Conservation (phyloP, 2,797 vertebrate species). For the Amazona ochrocephala region DNA sequence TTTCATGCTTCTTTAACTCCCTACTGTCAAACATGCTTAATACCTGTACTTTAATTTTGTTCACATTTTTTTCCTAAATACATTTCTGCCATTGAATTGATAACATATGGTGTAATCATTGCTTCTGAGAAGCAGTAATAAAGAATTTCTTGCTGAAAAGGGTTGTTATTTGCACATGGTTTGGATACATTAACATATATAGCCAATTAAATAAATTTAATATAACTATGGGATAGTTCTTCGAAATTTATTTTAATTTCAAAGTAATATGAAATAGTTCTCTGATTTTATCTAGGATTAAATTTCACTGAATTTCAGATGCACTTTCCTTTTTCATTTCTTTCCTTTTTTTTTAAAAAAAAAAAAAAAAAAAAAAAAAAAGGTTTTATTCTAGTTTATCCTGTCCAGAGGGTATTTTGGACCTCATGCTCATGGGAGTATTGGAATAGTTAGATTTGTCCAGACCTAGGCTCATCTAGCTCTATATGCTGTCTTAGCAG, state of each 20-base stretch:
- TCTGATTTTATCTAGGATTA: neutral
- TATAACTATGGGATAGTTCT: neutral
- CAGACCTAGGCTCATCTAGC: neutral
- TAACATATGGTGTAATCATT: neutral
- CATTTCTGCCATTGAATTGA: neutral
- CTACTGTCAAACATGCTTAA: conserved; percentile 13
- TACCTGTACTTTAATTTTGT: conserved; percentile 30
- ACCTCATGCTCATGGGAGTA: neutral
- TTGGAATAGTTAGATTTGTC: neutral
- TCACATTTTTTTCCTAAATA: conserved; percentile 14
- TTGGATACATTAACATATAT: neutral
- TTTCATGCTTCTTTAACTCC: conserved; percentile 32
- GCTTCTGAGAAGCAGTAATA: neutral
- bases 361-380: too few relatives aligned
- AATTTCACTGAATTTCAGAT: neutral
- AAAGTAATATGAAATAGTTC: neutral
- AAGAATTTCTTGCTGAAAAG: neutral
- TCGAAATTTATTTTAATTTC: neutral
- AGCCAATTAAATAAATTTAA: neutral
- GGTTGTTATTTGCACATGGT: neutral
- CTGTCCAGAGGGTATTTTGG: neutral
- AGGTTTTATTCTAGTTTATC: too few relatives aligned
- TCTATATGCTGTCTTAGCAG: neutral
- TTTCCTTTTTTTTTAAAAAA: too few relatives aligned
- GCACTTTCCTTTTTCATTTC: too few relatives aligned